These are phyloP conservation scores for Hybos culiciformis DNA, from an alignment of 2,888 invertebrate species.

Conservation along the genomic window DNA sequence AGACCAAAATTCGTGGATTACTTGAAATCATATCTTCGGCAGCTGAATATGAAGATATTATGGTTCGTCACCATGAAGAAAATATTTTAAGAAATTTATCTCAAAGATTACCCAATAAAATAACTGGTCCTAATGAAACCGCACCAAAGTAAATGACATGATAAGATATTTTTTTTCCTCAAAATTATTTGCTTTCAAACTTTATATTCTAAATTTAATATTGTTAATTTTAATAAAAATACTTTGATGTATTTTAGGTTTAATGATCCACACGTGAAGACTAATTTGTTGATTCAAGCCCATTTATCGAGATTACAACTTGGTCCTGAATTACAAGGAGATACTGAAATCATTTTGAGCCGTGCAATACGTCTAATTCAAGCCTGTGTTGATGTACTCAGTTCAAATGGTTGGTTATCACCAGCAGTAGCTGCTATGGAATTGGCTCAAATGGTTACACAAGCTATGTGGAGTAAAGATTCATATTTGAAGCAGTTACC, in stretches of 20 bases:
- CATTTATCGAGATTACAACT: conserved; percentile 89
- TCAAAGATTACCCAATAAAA: conserved; percentile 45
- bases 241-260: too few relatives aligned
- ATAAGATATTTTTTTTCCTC: neutral
- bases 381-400: conserved; percentile 92
- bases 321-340: conserved; percentile 91
- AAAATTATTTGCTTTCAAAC: neutral
- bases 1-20: conserved; percentile 93
- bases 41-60: conserved; percentile 88
- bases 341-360: conserved; percentile 79
- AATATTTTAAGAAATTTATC: conserved; percentile 52
- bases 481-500: conserved; percentile 94
- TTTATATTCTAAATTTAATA: neutral
- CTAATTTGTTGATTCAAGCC: conserved; percentile 87
- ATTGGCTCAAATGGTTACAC: conserved; percentile 98
- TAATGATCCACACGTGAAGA: conserved; percentile 95
- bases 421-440: conserved; percentile 99
- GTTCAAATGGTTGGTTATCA: conserved; percentile 94
- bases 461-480: conserved; percentile 99
- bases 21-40: conserved; percentile 97
- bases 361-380: conserved; percentile 73
- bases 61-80: conserved; percentile 92
- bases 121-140: conserved; percentile 44
- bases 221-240: conserved; percentile 6
- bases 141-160: conserved; percentile 50